These are phyloP conservation scores for Myanophis thanlyinensis DNA, from an alignment of 2,113 vertebrate genomes.

Conservation along the genomic window DNA sequence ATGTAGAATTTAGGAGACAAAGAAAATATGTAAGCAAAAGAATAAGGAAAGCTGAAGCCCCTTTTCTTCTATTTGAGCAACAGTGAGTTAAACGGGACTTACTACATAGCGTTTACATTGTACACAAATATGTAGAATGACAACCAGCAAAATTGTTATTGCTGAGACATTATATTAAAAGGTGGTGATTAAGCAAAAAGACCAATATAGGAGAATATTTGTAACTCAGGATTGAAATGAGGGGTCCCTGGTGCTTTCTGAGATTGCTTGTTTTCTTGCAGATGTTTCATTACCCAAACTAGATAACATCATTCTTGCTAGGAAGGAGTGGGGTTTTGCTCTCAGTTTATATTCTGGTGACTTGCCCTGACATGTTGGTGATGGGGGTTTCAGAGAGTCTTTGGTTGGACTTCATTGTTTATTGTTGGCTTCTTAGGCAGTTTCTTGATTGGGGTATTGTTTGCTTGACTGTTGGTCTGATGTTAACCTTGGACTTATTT, in stretches of 20 bases:
- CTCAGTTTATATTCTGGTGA: not conserved
- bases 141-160: not conserved
- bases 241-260: not conserved
- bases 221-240: not conserved
- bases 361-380: not conserved
- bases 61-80: not conserved
- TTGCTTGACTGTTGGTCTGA: no score
- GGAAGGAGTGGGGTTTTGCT: not conserved
- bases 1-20: constrained; percentile 45
- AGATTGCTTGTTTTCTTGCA: not conserved
- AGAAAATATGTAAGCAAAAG: constrained; percentile 31
- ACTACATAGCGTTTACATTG: not conserved
- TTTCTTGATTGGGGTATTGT: not conserved
- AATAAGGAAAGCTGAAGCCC: constrained; percentile 8
- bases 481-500: not conserved
- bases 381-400: not conserved
- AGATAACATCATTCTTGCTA: not conserved
- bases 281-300: not conserved
- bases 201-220: not conserved
- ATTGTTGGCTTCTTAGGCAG: not conserved
- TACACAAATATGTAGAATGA: not conserved
- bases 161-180: not conserved
- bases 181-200: not conserved
- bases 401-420: not conserved
- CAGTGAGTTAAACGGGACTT: not conserved